Conservation (phyloP, 2,888 invertebrate genomes). For the Agonopterix arenella region DNA sequence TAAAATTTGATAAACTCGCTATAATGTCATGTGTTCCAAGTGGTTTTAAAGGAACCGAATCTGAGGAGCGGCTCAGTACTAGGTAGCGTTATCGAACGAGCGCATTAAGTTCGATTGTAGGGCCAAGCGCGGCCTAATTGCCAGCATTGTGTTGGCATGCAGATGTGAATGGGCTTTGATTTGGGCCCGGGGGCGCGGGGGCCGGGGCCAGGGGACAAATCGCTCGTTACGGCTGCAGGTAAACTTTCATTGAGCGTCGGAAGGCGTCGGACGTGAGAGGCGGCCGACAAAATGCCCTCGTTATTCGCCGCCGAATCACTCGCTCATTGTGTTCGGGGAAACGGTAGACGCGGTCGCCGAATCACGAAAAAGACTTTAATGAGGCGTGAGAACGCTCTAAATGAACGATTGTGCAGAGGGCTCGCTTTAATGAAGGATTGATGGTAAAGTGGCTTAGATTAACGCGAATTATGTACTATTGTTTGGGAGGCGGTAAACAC, state of each 20-base stretch:
- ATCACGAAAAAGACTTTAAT: conserved; percentile 75
- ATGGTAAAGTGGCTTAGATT: conserved; percentile 59
- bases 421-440: conserved; percentile 69
- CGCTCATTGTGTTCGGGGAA: conserved; percentile 74
- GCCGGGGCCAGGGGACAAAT: conserved; percentile 72
- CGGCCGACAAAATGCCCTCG: conserved; percentile 76
- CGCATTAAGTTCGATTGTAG: conserved; percentile 75
- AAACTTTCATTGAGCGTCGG: conserved; percentile 78
- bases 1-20: conserved; percentile 1
- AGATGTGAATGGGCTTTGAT: conserved; percentile 79
- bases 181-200: conserved; percentile 56
- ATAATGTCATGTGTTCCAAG: not conserved
- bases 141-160: conserved; percentile 77
- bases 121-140: conserved; percentile 72
- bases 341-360: conserved; percentile 75
- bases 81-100: conserved; percentile 55
- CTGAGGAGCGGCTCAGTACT: not conserved
- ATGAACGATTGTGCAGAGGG: conserved; percentile 67
- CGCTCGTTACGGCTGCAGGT: conserved; percentile 77
- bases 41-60: conserved; percentile 2
- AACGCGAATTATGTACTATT: conserved; percentile 38
- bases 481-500: conserved; percentile 22
- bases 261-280: conserved; percentile 77
- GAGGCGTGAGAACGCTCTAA: conserved; percentile 74
- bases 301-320: conserved; percentile 77